These are phyloP conservation scores for Ceyx margarethae DNA, from an alignment of 2,113 vertebrate genomes.

Conservation along the genomic window DNA sequence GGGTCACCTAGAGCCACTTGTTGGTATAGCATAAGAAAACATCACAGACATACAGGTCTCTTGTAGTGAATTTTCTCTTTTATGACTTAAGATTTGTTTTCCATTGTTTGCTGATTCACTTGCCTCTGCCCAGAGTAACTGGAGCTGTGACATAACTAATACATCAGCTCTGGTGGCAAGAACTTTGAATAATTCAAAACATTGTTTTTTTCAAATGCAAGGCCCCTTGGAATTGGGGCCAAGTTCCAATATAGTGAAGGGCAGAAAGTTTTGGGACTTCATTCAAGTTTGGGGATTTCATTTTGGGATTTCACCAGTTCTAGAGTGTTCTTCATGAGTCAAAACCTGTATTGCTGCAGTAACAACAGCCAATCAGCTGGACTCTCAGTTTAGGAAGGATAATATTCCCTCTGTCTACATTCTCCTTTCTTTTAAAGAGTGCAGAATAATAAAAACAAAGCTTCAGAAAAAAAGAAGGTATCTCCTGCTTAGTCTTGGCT, in stretches of 20 bases:
- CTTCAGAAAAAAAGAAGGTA: background rate
- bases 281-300: background rate
- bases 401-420: background rate
- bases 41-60: background rate
- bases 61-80: background rate
- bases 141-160: background rate
- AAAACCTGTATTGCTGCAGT: background rate
- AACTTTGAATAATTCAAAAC: background rate
- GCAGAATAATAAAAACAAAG: background rate
- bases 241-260: background rate
- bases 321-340: background rate
- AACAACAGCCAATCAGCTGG: background rate
- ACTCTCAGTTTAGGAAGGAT: background rate
- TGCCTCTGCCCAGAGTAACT: rapidly evolving
- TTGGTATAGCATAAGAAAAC: background rate
- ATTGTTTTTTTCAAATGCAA: background rate
- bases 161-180: background rate
- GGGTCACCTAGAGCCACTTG: background rate
- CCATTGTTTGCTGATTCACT: background rate
- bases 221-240: background rate
- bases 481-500: background rate
- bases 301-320: background rate
- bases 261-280: background rate
- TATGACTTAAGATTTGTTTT: background rate
- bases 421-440: background rate